Percentiles rank a stretch among this genome's conserved stretches.
phyloP scores from a whole-genome alignment of 2,113 vertebrate species.

The Lophochroa leadbeateri region DNA sequence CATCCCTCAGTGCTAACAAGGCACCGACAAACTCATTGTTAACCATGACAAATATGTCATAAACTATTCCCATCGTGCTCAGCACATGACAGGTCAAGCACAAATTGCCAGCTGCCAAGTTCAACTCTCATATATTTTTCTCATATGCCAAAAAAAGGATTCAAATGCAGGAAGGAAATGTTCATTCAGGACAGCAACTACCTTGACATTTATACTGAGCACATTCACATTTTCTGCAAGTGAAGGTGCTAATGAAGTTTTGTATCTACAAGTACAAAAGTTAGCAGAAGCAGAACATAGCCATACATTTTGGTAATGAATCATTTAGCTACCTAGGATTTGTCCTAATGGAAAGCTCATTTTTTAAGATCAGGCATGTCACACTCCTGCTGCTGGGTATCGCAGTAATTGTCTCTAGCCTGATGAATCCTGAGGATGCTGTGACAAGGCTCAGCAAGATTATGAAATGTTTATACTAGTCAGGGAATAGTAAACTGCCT shows the following conservation, averaged over 20 bases:
- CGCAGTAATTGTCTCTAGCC: background rate
- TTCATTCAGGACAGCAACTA: background rate
- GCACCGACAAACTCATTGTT: background rate
- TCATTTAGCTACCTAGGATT: background rate
- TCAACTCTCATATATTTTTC: background rate
- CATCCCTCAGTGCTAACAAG: background rate
- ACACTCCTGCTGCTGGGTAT: background rate
- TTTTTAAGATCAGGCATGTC: background rate
- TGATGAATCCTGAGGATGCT: background rate
- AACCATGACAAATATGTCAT: background rate
- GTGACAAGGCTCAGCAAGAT: background rate
- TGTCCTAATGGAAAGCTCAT: background rate
- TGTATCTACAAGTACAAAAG: background rate
- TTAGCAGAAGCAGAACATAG: background rate
- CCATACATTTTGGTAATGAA: background rate
- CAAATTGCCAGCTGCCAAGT: background rate
- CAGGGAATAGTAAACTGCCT: background rate
- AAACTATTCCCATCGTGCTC: background rate
- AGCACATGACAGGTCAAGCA: background rate
- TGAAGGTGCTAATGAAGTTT: background rate
- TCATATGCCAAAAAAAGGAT: background rate
- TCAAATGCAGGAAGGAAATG: background rate
- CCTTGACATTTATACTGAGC: background rate
- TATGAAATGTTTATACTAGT: background rate
- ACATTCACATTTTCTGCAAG: background rate